phyloP scores from a whole-genome alignment of 2,797 vertebrate species.

The Euthynnus affinis region DNA sequence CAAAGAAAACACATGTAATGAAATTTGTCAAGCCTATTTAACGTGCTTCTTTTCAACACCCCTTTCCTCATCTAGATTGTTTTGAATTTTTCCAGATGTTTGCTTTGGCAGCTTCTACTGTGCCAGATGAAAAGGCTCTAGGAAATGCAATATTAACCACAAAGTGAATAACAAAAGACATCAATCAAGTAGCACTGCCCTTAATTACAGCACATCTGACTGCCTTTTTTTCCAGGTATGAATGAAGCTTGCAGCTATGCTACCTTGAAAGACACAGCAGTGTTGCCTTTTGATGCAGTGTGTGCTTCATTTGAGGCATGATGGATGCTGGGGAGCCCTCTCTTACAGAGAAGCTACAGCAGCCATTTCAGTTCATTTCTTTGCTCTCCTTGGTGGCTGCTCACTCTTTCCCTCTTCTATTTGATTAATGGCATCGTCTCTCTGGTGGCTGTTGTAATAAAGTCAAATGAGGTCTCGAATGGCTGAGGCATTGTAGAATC shows the following conservation, averaged over 20 bases:
- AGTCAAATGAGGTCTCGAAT: conserved; percentile 78
- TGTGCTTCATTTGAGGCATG: conserved; percentile 48
- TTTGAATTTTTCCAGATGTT: conserved; percentile 26
- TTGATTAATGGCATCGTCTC: conserved; percentile 76
- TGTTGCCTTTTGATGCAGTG: conserved; percentile 28
- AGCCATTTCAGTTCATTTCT: conserved; percentile 57
- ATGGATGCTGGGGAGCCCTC: conserved; percentile 45
- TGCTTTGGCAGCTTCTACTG: conserved; percentile 10
- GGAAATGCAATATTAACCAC: conserved; percentile 35
- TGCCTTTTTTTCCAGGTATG: conserved; percentile 22
- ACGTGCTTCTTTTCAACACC: conserved; percentile 9
- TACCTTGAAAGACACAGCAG: conserved; percentile 18
- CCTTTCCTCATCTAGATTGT: conserved; percentile 15
- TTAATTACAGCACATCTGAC: conserved; percentile 36
- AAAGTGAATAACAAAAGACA: conserved; percentile 35
- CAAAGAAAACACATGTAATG: conserved; percentile 38
- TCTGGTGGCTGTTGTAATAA: conserved; percentile 73
- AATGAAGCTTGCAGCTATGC: conserved; percentile 2
- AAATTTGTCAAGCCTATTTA: conserved; percentile 40
- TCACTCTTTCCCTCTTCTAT: conserved; percentile 55
- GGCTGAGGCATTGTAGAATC: conserved; percentile 75
- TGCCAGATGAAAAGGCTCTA: conserved; percentile 25
- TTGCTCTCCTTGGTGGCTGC: conserved; percentile 54
- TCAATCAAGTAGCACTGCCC: conserved; percentile 13
- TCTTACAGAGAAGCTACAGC: conserved; percentile 36